Evolutionary conservation across 2,113 vertebrate species (phyloP).

Genomic region (Electrona antarctica): DNA sequence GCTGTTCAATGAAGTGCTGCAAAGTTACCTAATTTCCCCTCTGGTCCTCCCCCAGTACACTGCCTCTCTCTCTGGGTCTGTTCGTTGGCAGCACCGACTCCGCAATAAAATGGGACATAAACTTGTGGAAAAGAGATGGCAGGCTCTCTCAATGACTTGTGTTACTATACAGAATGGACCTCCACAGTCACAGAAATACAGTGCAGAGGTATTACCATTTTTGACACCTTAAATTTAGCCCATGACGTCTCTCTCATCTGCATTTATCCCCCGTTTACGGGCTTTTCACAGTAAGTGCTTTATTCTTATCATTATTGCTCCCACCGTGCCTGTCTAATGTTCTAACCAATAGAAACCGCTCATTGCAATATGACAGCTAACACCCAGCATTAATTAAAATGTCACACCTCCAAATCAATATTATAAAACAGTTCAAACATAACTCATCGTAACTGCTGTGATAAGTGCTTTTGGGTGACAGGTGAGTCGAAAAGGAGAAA

Average conservation of each 20-base stretch:
- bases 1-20: conserved; percentile 80
- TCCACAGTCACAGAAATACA: conserved; percentile 71
- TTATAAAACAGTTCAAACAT: conserved; percentile 79
- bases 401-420: conserved; percentile 79
- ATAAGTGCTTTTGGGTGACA: conserved; percentile 77
- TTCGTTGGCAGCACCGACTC: conserved; percentile 47
- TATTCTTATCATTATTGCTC: conserved; percentile 66
- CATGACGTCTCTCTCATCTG: conserved; percentile 63
- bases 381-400: conserved; percentile 79
- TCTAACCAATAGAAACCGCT: conserved; percentile 60
- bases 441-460: conserved; percentile 68
- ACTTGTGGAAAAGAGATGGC: conserved; percentile 62
- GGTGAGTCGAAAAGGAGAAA: conserved; percentile 74
- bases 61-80: conserved; percentile 27
- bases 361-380: conserved; percentile 70
- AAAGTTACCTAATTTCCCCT: conserved; percentile 76
- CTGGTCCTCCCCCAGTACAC: conserved; percentile 50
- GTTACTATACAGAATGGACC: conserved; percentile 62
- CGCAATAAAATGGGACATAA: conserved; percentile 45
- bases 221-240: conserved; percentile 62
- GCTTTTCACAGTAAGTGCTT: conserved; percentile 73
- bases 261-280: conserved; percentile 71
- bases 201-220: conserved; percentile 64
- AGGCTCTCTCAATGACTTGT: conserved; percentile 67
- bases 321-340: conserved; percentile 69